phyloP scores from a whole-genome alignment of 2,113 vertebrate species.

The Dissostichus mawsoni region DNA sequence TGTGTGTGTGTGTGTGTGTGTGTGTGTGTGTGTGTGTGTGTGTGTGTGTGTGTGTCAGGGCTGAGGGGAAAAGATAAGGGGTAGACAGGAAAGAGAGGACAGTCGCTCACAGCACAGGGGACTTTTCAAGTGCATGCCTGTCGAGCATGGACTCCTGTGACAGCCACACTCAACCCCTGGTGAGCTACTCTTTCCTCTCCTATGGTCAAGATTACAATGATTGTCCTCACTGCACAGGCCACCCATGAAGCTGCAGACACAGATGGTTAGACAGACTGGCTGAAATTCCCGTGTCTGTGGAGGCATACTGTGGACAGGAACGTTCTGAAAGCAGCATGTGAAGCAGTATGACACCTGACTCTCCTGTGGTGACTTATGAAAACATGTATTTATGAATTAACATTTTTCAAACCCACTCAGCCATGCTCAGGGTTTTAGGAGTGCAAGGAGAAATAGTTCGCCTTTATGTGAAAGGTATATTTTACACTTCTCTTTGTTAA shows the following conservation, averaged over 20 bases:
- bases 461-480: conserved; percentile 37
- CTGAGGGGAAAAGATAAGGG: conserved; percentile 71
- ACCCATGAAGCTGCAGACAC: conserved; percentile 50
- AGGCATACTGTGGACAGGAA: conserved; percentile 22
- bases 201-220: conserved; percentile 76
- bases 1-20: conserved; percentile 41
- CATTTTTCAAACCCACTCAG: conserved; percentile 32
- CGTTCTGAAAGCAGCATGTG: conserved; percentile 40
- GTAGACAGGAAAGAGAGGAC: conserved; percentile 66
- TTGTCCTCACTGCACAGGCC: conserved; percentile 71
- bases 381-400: conserved; percentile 38
- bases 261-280: conserved; percentile 44
- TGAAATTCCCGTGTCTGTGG: conserved; percentile 21
- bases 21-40: conserved; percentile 34
- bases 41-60: conserved; percentile 38
- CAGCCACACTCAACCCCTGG: conserved; percentile 77
- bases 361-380: conserved; percentile 46
- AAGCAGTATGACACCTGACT: conserved; percentile 45
- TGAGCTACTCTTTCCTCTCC: conserved; percentile 74
- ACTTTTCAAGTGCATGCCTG: conserved; percentile 80
- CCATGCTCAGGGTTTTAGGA: conserved; percentile 10
- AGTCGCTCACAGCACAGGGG: conserved; percentile 74
- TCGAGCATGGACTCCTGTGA: conserved; percentile 77
- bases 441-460: conserved; percentile 2
- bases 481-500: conserved; percentile 35